Base-by-base conservation (phyloP, 1,140 invertebrate species). In the Papilio helenus region DNA sequence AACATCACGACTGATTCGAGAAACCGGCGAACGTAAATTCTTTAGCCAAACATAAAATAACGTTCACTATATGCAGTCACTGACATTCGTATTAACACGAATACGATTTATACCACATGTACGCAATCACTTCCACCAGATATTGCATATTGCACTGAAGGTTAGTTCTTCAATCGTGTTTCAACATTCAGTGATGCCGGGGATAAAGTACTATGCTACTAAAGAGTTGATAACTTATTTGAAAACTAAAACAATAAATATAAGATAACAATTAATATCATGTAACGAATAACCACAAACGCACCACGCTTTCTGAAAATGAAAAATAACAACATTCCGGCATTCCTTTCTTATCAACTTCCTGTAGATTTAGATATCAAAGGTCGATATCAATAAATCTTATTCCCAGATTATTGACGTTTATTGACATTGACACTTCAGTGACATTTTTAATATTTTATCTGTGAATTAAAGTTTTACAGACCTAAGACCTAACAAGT, bases 1-100 rank as follows among this genome's bases (percentile, higher is more conserved):
- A 92, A 84, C 92, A 95, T 94, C 80, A 76, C 86, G 80, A 82
- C 61, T 46, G 72, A 80, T 76, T 46, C 42, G 44, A 23, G 18
- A 55, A 79, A 42, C 18, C 20, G 26, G 18, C 49, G 8, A 44
- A 51, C 23, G 18, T 65, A 23, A 42, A 68, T 34, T 68, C 26
- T 34, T 39, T 68, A 29, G 7, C 1, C 1, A 29, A 65, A 14
- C 58, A 65, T 26, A 29, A 26, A 34, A 68, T 29, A n/a, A 39
- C 34, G 34, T 39, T 39, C 23, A 68, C 10, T 29, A 61, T 29
- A 29, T 68, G 23, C 3, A 1, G 29, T 29, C 16, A 55, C 26
- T 58, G 26, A 34, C 51, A 44, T 77, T 77, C 76, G 55, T 58
- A 20, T 44, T 44, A 61, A 49, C 76, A 77, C 76, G n/a, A 49